phyloP scores from a whole-genome alignment of 2,888 invertebrate species.

The Microplitis manilae region DNA sequence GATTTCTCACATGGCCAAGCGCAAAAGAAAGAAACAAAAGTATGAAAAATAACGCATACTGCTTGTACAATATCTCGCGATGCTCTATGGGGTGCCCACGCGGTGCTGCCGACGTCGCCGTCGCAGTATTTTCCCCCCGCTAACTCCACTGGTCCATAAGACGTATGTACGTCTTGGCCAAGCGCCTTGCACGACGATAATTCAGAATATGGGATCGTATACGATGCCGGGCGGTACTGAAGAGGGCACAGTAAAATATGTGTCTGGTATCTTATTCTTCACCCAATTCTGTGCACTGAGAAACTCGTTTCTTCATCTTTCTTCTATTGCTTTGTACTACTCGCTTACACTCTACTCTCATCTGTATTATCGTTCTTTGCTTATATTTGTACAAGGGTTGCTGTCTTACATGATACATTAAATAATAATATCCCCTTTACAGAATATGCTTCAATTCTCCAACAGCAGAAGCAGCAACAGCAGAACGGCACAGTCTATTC shows the following conservation, averaged over 20 bases:
- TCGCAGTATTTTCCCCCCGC: conserved; percentile 41
- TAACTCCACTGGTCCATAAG: conserved; percentile 55
- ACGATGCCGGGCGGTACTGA: conserved; percentile 51
- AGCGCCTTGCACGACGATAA: conserved; percentile 68
- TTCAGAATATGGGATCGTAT: conserved; percentile 60
- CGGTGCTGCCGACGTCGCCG: conserved; percentile 47
- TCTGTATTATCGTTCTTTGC: conserved; percentile 11
- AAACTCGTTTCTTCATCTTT: conserved; percentile 31
- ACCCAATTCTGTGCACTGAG: conserved; percentile 60
- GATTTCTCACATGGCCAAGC: conserved; percentile 50
- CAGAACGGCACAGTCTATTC: neutral
- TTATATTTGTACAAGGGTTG: conserved; percentile 25
- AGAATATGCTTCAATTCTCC: conserved; percentile 12
- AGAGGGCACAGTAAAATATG: conserved; percentile 64
- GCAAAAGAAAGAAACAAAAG: conserved; percentile 33
- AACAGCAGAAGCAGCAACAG: neutral
- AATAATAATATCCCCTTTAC: conserved; percentile 3
- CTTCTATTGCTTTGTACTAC: conserved; percentile 11
- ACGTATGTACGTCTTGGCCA: conserved; percentile 66
- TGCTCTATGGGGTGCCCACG: conserved; percentile 52
- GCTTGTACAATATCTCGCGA: conserved; percentile 45
- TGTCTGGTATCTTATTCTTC: conserved; percentile 71
- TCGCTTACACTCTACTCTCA: conserved; percentile 22
- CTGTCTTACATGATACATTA: conserved; percentile 8
- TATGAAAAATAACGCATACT: conserved; percentile 45